phyloP scores from a whole-genome alignment of 2,888 invertebrate genomes.

The Marasmarcha lunaedactyla region DNA sequence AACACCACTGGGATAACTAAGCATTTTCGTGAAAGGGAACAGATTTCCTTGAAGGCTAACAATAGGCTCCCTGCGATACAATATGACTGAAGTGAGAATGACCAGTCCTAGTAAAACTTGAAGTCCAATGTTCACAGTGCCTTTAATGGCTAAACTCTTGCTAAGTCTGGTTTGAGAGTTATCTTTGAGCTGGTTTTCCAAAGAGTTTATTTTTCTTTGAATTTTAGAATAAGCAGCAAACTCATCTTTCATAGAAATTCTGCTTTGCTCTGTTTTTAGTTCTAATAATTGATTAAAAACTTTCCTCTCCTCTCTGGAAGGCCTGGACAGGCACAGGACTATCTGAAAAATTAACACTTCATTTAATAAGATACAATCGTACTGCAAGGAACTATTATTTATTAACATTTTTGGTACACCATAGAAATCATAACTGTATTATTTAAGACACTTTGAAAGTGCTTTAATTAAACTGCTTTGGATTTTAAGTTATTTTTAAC shows the following conservation, averaged over 20 bases:
- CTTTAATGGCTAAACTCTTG: constrained; percentile 46
- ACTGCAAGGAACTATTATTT: too few relatives aligned
- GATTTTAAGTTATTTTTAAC: too few relatives aligned
- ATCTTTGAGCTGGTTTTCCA: constrained; percentile 58
- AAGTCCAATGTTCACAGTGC: constrained; percentile 37
- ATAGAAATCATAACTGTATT: too few relatives aligned
- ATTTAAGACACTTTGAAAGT: too few relatives aligned
- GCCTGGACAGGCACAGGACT: constrained; percentile 53
- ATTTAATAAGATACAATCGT: neutral
- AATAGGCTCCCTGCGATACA: constrained; percentile 53
- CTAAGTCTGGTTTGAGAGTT: constrained; percentile 41
- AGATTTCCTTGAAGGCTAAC: constrained; percentile 45
- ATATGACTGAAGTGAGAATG: constrained; percentile 45
- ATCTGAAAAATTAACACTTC: constrained; percentile 39
- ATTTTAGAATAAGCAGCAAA: constrained; percentile 72
- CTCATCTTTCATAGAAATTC: constrained; percentile 67
- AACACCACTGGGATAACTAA: constrained; percentile 49
- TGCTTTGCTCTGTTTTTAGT: constrained; percentile 55
- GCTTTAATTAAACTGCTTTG: too few relatives aligned
- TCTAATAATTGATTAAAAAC: constrained; percentile 42
- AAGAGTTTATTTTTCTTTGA: constrained; percentile 66
- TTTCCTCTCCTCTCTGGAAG: constrained; percentile 48
- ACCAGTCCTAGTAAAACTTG: constrained; percentile 38
- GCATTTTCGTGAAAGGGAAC: constrained; percentile 45
- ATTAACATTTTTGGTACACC: too few relatives aligned